Evolutionary conservation across 2,797 vertebrate genomes (phyloP), one percentile per base, ranked within the genome.

Genomic region (Sebastes trivittatus): DNA sequence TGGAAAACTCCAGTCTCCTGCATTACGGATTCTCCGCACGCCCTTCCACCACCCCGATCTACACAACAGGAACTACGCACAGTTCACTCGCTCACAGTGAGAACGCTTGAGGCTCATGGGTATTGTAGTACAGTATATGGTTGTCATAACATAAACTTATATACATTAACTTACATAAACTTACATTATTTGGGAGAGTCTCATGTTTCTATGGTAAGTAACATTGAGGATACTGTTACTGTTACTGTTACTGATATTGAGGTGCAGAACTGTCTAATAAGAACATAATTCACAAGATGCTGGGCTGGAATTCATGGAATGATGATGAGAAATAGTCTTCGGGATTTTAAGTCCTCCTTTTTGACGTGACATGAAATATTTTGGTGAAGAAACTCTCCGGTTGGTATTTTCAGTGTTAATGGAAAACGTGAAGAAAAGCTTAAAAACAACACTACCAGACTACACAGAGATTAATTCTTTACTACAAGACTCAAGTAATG

Each of bases 391-490:
- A 46, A 46, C 20, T 6, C 2, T 76, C 36, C 2, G 30, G 29
- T 30, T 54, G 22, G 20, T 62, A 38, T 73, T 64, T 60, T 76
- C 22, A 61, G 10, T 58, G 25, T n/a, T 16, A 54, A 72, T 30
- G 42, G 27, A 74, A 78, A 61, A 70, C 1, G 11, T 68, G 62
- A 60, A 32, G 7, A 27, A 62, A 75, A 70, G 30, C 22, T 72
- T 67, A 49, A 20, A 80, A 63, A 9, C 11, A 68, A 70, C 34
- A 36, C 42, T 55, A 54, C 71, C 16, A 84, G 55, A 80, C 55
- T n/a, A 76, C 8, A 78, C 38, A 64, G 49, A 49, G 22, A 80
- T 68, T 7, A 46, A 72, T 52, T 70, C 20, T 52, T 23, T 55
- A 61, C 61, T 67, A 18, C 42, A 60, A 63, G 3, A 68, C 49